phyloP scores from a whole-genome alignment of 2,113 vertebrate species.

The Athene cunicularia region DNA sequence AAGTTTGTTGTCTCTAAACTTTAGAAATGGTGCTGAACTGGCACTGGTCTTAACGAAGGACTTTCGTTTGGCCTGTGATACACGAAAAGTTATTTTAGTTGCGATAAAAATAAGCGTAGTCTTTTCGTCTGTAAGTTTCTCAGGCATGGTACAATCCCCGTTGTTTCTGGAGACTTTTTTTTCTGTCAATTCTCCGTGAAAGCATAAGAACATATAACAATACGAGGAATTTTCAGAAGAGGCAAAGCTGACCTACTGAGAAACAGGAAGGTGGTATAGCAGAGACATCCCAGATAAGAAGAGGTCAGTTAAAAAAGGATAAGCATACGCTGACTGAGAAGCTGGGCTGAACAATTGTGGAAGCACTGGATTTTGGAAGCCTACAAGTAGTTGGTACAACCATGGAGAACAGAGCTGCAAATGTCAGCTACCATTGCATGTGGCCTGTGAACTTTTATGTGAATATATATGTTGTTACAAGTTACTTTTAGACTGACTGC shows the following conservation, averaged over 20 bases:
- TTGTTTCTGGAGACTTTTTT: not conserved
- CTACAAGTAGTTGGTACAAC: too few relatives aligned
- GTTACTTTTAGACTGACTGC: not conserved
- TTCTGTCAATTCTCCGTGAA: not conserved
- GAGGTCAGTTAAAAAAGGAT: not conserved
- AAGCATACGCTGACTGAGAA: fast-evolving
- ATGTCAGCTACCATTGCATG: fast-evolving
- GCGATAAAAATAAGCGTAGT: not conserved
- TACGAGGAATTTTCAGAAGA: fast-evolving
- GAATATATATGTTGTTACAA: not conserved
- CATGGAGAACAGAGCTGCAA: not conserved
- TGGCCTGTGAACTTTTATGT: not conserved
- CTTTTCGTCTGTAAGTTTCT: not conserved
- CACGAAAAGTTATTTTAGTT: fast-evolving
- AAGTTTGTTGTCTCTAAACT: fast-evolving
- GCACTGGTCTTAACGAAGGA: fast-evolving
- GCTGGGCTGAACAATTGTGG: not conserved
- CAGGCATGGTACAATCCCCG: fast-evolving
- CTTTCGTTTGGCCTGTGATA: not conserved
- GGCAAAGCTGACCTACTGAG: not conserved
- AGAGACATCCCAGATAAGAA: not conserved
- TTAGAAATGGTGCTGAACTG: not conserved
- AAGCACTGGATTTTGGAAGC: too few relatives aligned
- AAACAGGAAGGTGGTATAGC: not conserved
- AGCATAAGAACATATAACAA: fast-evolving